These are phyloP conservation scores for Drosophila miranda DNA, from an alignment of 1,140 invertebrate genomes.

Conservation along the genomic window DNA sequence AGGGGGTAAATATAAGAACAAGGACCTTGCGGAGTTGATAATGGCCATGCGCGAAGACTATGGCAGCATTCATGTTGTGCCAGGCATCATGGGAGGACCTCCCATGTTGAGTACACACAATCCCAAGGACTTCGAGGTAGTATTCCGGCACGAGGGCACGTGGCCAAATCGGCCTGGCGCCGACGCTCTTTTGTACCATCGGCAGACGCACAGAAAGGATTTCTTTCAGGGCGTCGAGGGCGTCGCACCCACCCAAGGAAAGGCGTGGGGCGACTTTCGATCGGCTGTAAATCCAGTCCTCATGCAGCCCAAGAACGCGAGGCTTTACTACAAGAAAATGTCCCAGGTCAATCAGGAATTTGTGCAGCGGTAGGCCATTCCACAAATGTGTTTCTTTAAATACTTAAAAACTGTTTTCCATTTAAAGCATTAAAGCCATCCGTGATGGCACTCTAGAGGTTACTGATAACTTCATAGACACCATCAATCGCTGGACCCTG, in stretches of 20 bases:
- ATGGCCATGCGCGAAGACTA: conserved; percentile 31
- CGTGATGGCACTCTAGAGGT: conserved; percentile 84
- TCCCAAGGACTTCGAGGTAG: conserved; percentile 58
- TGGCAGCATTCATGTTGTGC: conserved; percentile 43
- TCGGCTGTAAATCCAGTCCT: conserved; percentile 67
- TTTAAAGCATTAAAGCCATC: conserved; percentile 63
- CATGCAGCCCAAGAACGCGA: conserved; percentile 69
- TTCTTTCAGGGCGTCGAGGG: conserved; percentile 58
- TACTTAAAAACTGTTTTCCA: neutral
- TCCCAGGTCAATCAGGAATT: conserved; percentile 71
- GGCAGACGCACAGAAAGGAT: conserved; percentile 40
- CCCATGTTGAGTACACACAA: conserved; percentile 49
- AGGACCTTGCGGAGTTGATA: conserved; percentile 28
- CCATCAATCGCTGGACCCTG: conserved; percentile 87
- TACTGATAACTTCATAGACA: conserved; percentile 84
- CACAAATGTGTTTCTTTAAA: too few relatives aligned
- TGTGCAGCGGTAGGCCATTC: conserved; percentile 53
- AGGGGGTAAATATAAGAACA: conserved; percentile 51
- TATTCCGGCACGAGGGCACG: conserved; percentile 55
- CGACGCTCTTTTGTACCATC: conserved; percentile 40
- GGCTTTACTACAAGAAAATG: conserved; percentile 66
- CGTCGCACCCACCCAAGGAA: conserved; percentile 49
- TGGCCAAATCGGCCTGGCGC: conserved; percentile 63
- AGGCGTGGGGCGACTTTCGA: conserved; percentile 65
- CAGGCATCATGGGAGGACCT: conserved; percentile 18